Conservation (phyloP, 2,113 vertebrate genomes). For the Actenoides hombroni region DNA sequence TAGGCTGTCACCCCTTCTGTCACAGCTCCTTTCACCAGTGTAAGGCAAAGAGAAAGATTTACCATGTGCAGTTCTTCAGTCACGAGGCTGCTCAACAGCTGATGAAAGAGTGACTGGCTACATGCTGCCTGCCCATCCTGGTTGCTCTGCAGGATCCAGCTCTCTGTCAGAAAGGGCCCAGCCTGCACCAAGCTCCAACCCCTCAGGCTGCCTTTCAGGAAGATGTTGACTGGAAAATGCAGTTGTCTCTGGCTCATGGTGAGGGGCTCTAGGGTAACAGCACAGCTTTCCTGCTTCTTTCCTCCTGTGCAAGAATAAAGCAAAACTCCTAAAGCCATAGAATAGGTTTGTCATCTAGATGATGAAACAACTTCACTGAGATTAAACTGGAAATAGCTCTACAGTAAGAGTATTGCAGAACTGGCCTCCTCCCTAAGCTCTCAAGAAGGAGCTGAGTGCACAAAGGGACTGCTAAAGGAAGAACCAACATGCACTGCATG, state of each 20-base stretch:
- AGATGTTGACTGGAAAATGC: constrained; percentile 73
- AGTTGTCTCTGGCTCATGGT: constrained; percentile 75
- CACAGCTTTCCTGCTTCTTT: constrained; percentile 68
- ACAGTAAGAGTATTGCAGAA: not conserved
- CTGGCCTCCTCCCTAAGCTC: not conserved
- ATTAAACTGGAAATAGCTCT: not conserved
- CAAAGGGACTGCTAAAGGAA: not conserved
- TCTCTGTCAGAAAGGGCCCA: constrained; percentile 69
- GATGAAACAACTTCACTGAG: not conserved
- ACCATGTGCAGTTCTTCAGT: constrained; percentile 81
- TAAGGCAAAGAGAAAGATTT: not conserved
- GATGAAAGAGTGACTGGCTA: constrained; percentile 61
- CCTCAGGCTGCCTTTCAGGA: constrained; percentile 74
- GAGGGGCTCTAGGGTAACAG: constrained; percentile 81
- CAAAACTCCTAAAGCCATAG: not conserved
- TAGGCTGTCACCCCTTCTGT: not conserved
- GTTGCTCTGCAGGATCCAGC: constrained; percentile 79
- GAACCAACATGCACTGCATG: rapidly evolving
- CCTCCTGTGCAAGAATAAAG: constrained; percentile 42
- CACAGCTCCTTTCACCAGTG: not conserved
- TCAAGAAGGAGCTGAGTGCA: not conserved
- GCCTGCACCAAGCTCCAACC: constrained; percentile 71
- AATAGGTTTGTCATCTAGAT: not conserved
- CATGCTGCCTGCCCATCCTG: not conserved
- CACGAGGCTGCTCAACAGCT: constrained; percentile 73